These are phyloP conservation scores for Laodelphax striatellus DNA, from an alignment of 1,140 invertebrate species.

Conservation along the genomic window DNA sequence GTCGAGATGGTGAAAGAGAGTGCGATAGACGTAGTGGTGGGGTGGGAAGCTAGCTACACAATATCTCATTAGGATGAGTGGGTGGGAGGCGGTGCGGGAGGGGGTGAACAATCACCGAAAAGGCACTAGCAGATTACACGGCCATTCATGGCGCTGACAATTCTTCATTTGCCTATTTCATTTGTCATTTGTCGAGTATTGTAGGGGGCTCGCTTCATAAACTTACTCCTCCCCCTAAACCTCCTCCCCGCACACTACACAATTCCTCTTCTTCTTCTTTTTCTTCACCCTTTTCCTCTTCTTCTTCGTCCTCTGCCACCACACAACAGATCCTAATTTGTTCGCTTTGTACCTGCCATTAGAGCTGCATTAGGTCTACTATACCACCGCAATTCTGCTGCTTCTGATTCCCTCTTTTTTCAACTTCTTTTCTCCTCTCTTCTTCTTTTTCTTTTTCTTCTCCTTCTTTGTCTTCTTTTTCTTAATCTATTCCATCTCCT, in stretches of 20 bases:
- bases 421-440: too few relatives aligned
- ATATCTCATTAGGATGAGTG: background rate
- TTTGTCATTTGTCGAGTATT: conserved; percentile 36
- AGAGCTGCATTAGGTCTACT: background rate
- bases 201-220: conserved; percentile 20
- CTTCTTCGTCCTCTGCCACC: background rate
- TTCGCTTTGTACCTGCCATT: background rate
- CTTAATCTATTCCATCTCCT: too few relatives aligned
- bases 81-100: background rate
- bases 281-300: background rate
- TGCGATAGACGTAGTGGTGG: background rate
- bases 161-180: conserved; percentile 41
- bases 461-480: too few relatives aligned
- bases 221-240: background rate
- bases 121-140: background rate
- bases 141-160: conserved; percentile 27
- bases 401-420: too few relatives aligned
- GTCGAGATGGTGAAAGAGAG: background rate
- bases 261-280: background rate
- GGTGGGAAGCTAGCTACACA: background rate
- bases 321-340: background rate
- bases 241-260: background rate
- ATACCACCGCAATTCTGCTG: too few relatives aligned
- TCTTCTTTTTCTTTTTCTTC: too few relatives aligned
- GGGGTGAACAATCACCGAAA: conserved; percentile 11